Base-by-base conservation (phyloP, 2,797 vertebrate species). In the Acrossocheilus fasciatus region DNA sequence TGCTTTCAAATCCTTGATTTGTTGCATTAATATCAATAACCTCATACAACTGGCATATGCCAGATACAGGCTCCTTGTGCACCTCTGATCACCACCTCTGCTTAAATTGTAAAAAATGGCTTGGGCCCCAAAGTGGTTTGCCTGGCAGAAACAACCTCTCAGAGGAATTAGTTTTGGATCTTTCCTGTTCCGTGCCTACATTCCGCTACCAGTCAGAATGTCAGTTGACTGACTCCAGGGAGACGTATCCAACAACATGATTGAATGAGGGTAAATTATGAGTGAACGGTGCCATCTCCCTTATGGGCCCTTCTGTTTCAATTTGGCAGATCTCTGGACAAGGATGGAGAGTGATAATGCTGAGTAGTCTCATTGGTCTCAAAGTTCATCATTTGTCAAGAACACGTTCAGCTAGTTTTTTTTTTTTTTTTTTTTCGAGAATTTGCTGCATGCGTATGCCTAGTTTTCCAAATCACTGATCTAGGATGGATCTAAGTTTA, bases 251-350 rank as follows among this genome's bases (percentile, higher is more conserved):
- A 73, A 23, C 75, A 83, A 62, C 14, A 75, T 88, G 87, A 85
- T 43, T 78, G 83, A 81, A 79, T 34, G 76, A 81, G 79, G 85
- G 79, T 85, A 85, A 70, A 86, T 88, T 82, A 82, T 88, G 79
- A 88, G 83, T 88, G 87, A 86, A 86, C 23, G 8, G 43, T 88
- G 84, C 84, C 66, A 73, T 77, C 54, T 83, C 70, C 66, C 79
- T 77, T 82, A 62, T 85, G 72, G 70, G 62, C 52, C 79, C 59
- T 83, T 88, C 80, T 54, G 59, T 74, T 83, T 79, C 57, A 54
- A 26, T 70, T 83, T 83, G 69, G 66, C 59, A 70, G 81, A 50
- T 76, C 43, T 78, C 50, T 64, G 73, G 73, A 77, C 64, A 41
- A 77, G 73, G 50, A 88, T 41, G 45, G 52, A 34, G 50, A 85